phyloP scores from a whole-genome alignment of 2,888 invertebrate genomes.

The Apamea monoglypha region DNA sequence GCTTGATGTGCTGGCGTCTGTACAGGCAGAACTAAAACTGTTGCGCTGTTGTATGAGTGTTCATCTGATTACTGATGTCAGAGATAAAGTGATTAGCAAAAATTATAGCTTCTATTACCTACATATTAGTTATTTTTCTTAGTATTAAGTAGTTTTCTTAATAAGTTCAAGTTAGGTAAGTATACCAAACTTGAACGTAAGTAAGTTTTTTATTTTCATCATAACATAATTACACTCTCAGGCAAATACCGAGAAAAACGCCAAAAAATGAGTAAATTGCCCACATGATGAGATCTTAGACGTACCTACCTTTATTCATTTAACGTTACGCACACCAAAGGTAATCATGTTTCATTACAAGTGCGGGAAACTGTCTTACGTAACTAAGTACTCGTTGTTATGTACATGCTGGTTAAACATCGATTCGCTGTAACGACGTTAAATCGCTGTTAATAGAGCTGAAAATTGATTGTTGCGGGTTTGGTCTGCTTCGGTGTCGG shows the following conservation, averaged over 20 bases:
- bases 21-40: neutral
- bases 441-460: slow-evolving; percentile 49
- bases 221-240: slow-evolving; percentile 23
- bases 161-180: neutral
- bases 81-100: neutral
- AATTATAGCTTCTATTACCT: neutral
- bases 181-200: neutral
- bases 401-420: slow-evolving; percentile 30
- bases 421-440: slow-evolving; percentile 37
- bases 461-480: slow-evolving; percentile 54
- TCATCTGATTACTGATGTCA: neutral
- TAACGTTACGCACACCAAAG: slow-evolving; percentile 29
- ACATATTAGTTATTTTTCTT: neutral
- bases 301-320: slow-evolving; percentile 22
- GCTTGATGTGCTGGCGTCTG: too few relatives aligned
- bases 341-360: slow-evolving; percentile 59
- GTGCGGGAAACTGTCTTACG: slow-evolving; percentile 54
- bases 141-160: neutral
- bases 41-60: neutral
- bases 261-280: slow-evolving; percentile 30
- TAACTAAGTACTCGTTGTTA: slow-evolving; percentile 53
- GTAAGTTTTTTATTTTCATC: slow-evolving; percentile 6
- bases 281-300: slow-evolving; percentile 16
- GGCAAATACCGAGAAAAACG: neutral
- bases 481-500: slow-evolving; percentile 38